These are phyloP conservation scores for Nomada hirtipes DNA, from an alignment of 2,888 invertebrate genomes.

Conservation along the genomic window DNA sequence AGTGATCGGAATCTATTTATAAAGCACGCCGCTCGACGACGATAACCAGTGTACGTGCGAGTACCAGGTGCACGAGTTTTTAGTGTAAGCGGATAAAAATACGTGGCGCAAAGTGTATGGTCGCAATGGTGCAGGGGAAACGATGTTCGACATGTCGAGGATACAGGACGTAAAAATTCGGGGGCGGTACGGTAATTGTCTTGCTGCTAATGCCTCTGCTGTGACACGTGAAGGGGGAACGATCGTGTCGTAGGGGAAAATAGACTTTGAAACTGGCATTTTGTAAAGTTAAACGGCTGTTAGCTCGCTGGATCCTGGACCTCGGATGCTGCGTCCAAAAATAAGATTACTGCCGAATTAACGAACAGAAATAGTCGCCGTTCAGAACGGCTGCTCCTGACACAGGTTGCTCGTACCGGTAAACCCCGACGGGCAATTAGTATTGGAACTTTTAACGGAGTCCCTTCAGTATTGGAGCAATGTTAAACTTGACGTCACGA, in stretches of 20 bases:
- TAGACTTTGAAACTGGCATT: conserved; percentile 14
- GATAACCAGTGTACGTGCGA: conserved; percentile 14
- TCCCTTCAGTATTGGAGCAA: neutral
- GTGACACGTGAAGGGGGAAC: neutral
- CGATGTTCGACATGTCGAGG: too few relatives aligned
- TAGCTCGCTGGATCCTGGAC: conserved; percentile 75
- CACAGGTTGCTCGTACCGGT: conserved; percentile 61
- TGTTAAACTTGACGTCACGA: neutral
- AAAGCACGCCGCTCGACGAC: conserved; percentile 38
- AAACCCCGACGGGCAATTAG: conserved; percentile 46
- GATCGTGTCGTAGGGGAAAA: conserved; percentile 7
- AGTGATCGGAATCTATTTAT: conserved; percentile 53
- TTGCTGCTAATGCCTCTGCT: too few relatives aligned
- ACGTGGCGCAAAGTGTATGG: neutral
- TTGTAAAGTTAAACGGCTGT: conserved; percentile 25
- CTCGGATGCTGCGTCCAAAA: conserved; percentile 77
- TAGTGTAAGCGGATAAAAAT: conserved; percentile 11
- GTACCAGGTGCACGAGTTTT: conserved; percentile 20
- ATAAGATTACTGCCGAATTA: conserved; percentile 79
- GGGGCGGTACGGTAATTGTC: too few relatives aligned
- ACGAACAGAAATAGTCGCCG: conserved; percentile 79
- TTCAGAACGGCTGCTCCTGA: conserved; percentile 67
- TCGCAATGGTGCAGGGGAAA: too few relatives aligned
- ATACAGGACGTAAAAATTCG: too few relatives aligned
- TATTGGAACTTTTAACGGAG: conserved; percentile 22